Evolutionary conservation across 2,113 vertebrate species (phyloP), one percentile per base, ranked within the genome.

Genomic region (Oreotrochilus melanogaster): DNA sequence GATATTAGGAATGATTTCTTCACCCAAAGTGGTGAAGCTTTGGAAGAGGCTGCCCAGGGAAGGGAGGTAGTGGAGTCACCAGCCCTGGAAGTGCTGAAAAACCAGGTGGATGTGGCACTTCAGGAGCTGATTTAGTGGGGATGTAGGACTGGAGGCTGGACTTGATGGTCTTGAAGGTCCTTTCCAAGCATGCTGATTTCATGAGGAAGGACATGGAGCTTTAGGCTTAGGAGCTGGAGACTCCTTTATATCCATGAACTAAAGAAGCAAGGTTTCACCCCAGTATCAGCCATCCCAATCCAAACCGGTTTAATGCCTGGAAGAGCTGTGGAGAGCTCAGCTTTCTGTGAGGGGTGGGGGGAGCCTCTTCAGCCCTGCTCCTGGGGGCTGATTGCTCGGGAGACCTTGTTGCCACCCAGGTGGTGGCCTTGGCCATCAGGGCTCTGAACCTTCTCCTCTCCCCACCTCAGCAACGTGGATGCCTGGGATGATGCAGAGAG

Each of bases 381-480:
- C 7, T 21, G n/a, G n/a, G 78, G 53, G 3, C 16, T 57, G n/a
- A 43, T n/a, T 2, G 2, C 10, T 57, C 2, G 1, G 1, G 33
- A 25, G 30, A 51, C 35, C 31, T 64, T 51, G 19, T 74, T 37
- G 51, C 24, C 30, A 42, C 9, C 25, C 17, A 8, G 54, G 27
- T 22, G 73, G 45, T 23, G 56, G 33, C 12, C 28, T 62, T 21
- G 57, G 28, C 57, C 24, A 2, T 5, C 25, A n/a, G 6, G 53
- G 50, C 3, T 28, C 18, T 0, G 3, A 39, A 14, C 25, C 2
- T 0, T 18, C 13, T 27, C 54, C 18, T 28, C 43, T 69, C 35
- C 62, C 18, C 0, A 0, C 10, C 27, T 9, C 27, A 75, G 31
- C 12, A 11, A 11, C 5, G 12, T 13, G 12, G 39, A 39, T 11